Evolutionary conservation across 2,797 vertebrate species (phyloP).

Genomic region (Scomberomorus guttatus): DNA sequence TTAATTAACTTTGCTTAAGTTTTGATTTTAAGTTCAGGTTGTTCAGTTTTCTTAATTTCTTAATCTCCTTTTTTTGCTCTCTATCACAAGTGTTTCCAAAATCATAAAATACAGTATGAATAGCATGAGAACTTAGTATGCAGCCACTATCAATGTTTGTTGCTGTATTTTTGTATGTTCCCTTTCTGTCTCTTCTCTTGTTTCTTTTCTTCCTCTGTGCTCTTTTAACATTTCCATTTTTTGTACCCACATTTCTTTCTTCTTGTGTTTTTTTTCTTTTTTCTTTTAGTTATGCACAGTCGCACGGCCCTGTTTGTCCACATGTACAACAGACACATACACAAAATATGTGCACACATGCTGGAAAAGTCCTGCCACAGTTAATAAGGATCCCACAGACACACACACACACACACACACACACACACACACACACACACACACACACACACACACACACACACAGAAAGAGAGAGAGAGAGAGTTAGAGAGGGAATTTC

Average conservation of each 20-base stretch:
- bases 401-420: background rate
- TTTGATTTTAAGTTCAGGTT: background rate
- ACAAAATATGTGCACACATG: slow-evolving; percentile 10
- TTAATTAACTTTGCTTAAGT: slow-evolving; percentile 13
- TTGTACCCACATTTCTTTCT: background rate
- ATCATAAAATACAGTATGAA: background rate
- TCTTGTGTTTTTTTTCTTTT: background rate
- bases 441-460: background rate
- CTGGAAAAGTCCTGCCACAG: slow-evolving; percentile 39
- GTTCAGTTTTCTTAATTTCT: too few relatives aligned
- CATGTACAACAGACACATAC: background rate
- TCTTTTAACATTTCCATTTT: background rate
- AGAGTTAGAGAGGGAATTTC: background rate
- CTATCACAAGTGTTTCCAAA: background rate
- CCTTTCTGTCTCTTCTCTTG: background rate
- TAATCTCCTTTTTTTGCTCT: background rate
- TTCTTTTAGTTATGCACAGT: background rate
- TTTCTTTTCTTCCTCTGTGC: background rate
- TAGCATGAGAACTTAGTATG: background rate
- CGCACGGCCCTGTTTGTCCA: background rate
- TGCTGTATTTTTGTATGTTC: background rate
- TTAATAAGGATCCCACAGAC: slow-evolving; percentile 45
- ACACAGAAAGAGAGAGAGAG: background rate
- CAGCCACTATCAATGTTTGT: background rate
- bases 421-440: slow-evolving; percentile 4